A percentile compares a stretch with the other conserved stretches of the same genome.
Conservation (phyloP, 2,888 invertebrate species). For the Nephrotoma appendiculata region DNA sequence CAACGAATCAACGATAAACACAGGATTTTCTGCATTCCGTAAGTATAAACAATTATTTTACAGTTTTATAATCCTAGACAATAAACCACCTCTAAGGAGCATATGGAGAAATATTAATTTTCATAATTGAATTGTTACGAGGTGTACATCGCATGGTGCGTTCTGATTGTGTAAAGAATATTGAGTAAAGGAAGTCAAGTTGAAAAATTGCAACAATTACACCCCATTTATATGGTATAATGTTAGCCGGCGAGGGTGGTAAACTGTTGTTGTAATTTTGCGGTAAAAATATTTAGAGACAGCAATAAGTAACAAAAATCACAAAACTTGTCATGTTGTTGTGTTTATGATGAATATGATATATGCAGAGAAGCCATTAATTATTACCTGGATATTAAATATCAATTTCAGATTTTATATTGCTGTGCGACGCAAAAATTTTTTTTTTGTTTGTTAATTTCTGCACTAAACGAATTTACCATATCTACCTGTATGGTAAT, state of each 20-base stretch:
- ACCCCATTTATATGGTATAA: not conserved
- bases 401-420: not conserved
- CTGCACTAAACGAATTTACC: constrained; percentile 1
- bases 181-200: not conserved
- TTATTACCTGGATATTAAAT: not conserved
- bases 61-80: not conserved
- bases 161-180: not conserved
- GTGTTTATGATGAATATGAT: not conserved
- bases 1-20: constrained; percentile 25
- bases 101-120: too few species aligned
- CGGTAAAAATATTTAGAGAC: not conserved
- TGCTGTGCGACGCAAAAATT: not conserved
- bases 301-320: not conserved
- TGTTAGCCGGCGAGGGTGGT: not conserved
- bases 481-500: not conserved
- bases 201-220: not conserved
- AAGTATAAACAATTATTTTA: constrained; percentile 17
- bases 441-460: not conserved
- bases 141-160: too few species aligned
- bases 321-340: not conserved
- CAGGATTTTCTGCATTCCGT: constrained; percentile 31
- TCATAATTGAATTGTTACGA: too few species aligned
- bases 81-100: too few species aligned
- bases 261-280: not conserved
- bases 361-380: not conserved